Evolutionary conservation across 2,113 vertebrate species (phyloP).

Genomic region (Astur gentilis): DNA sequence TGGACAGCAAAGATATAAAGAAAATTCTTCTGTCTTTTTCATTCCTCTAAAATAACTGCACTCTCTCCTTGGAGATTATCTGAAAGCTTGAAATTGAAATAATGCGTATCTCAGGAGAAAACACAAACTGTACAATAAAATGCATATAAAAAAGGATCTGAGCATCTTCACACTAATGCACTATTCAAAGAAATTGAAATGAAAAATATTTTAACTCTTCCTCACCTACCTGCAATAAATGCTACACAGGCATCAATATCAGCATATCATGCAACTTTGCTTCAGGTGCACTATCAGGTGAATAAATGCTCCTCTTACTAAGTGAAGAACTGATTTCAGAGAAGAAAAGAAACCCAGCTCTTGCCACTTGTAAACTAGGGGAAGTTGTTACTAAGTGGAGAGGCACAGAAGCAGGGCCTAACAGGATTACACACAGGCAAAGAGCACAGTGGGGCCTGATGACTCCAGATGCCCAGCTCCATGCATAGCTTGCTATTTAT

Average conservation of each 20-base stretch:
- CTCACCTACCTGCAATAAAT: background rate
- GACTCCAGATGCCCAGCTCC: background rate
- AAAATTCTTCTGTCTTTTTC: background rate
- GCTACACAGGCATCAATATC: background rate
- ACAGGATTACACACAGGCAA: background rate
- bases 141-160: background rate
- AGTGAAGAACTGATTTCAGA: background rate
- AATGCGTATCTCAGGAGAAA: background rate
- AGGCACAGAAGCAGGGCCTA: background rate
- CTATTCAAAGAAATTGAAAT: background rate
- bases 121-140: background rate
- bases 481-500: rapidly evolving
- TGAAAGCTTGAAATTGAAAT: background rate
- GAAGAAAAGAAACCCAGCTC: background rate
- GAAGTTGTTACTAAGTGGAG: background rate
- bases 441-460: background rate
- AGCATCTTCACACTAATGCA: background rate
- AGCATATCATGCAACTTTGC: background rate
- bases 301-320: background rate
- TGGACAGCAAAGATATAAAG: background rate
- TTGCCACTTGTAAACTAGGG: background rate
- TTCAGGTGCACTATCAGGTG: background rate
- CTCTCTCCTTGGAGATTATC: background rate
- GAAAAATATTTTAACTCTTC: background rate
- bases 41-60: background rate